Base-by-base conservation (phyloP, 2,113 vertebrate species). In the Melanocharis versteri region DNA sequence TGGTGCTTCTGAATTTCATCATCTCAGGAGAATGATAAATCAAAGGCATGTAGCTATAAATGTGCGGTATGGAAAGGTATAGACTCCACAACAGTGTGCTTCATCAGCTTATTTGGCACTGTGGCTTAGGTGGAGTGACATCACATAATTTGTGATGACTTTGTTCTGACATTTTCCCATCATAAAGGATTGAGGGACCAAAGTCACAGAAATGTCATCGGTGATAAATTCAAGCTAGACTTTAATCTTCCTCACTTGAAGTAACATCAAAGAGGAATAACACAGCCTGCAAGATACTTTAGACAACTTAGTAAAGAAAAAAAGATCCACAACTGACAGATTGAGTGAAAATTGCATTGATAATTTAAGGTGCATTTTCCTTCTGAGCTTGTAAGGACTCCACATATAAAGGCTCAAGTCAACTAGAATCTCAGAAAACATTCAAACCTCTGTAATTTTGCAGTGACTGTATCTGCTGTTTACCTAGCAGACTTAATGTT, bases 171-270 rank as follows among this genome's bases (percentile, higher is more conserved):
- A 93, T 80, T 64, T 53, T 95, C 77, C 37, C 57, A 73, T 96
- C 76, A 93, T 90, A 70, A 94, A 95, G 90, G 57, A 95, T 90
- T 95, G 76, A 66, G 84, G 60, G 89, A 83, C 72, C 69, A 93
- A 84, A 96, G 94, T 87, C 92, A 97, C 76, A 54, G 93, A 96
- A 96, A 93, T 96, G 95, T 95, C 97, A 95, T 39, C 45, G 26
- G 58, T 96, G 86, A 94, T 94, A 97, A 97, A 95, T 95, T 96
- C 82, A 95, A 83, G 66, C 81, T 86, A 89, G 80, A 69, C 87
- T 97, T 93, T 97, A 96, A 89, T 96, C 95, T 97, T 84, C 61
- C 83, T 92, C 66, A 90, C 84, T 91, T 92, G 48, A 83, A 90
- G 71, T 28, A 95, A 87, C 95, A 88, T 97, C 81, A 95, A 97